A percentile compares a stretch with the other conserved stretches of the same genome.
Evolutionary conservation across 2,888 invertebrate species (phyloP).

Genomic region (Patella caerulea): DNA sequence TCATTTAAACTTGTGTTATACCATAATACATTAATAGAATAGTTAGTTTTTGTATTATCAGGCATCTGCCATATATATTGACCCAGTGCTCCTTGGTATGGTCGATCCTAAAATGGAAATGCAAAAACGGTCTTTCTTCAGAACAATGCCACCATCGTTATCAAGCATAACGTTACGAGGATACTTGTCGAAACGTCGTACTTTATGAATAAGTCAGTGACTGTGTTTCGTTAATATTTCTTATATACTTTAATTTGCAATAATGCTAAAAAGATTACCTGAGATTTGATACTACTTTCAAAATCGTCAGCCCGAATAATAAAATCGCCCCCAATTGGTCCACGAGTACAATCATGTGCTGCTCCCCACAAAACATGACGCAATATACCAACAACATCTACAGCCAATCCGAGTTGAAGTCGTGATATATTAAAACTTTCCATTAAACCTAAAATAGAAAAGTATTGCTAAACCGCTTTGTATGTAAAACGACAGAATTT

Average conservation of each 20-base stretch:
- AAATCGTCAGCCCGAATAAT: constrained; percentile 42
- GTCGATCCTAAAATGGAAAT: constrained; percentile 22
- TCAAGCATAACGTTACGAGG: too few species aligned
- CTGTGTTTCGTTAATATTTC: too few species aligned
- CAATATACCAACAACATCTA: constrained; percentile 54
- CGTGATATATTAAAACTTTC: constrained; percentile 36
- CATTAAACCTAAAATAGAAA: background rate
- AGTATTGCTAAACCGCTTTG: background rate
- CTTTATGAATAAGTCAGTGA: too few species aligned
- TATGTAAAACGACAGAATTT: too few species aligned
- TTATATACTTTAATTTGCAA: too few species aligned
- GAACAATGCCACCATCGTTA: too few species aligned
- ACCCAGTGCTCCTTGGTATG: constrained; percentile 55
- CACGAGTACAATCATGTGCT: constrained; percentile 36
- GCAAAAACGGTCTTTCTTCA: too few species aligned
- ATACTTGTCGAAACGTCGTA: too few species aligned
- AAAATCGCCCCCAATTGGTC: constrained; percentile 30
- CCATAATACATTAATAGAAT: constrained; percentile 42
- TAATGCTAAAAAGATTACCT: constrained; percentile 16
- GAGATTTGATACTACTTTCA: constrained; percentile 30
- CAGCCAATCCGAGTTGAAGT: constrained; percentile 50
- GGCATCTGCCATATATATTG: constrained; percentile 48
- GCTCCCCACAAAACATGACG: constrained; percentile 42
- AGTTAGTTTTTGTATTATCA: constrained; percentile 47
- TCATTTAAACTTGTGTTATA: constrained; percentile 29